These are phyloP conservation scores for Barnardius zonarius DNA, from an alignment of 2,113 vertebrate species.

Conservation along the genomic window DNA sequence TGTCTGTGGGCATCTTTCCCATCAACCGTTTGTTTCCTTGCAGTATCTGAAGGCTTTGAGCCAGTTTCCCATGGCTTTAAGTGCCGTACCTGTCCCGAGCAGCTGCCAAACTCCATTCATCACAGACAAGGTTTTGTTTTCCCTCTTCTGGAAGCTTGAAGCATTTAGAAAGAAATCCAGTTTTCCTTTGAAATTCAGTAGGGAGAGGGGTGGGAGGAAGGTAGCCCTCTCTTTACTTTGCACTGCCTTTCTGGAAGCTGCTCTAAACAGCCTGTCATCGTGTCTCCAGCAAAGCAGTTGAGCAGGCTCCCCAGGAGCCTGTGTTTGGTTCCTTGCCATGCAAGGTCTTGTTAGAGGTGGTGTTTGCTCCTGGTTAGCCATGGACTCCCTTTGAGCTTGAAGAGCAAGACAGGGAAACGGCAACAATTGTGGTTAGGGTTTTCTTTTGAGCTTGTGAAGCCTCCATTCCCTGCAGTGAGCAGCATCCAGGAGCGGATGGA, in stretches of 20 bases:
- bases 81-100: neutral
- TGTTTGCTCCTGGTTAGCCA: constrained; percentile 15
- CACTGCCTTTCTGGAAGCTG: neutral
- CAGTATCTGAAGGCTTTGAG: neutral
- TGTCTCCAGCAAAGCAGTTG: neutral
- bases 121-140: neutral
- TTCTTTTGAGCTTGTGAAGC: neutral
- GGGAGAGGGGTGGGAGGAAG: neutral
- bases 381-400: neutral
- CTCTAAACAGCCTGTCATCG: neutral
- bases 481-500: neutral
- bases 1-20: constrained; percentile 4
- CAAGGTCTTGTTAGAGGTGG: constrained; percentile 21
- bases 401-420: neutral
- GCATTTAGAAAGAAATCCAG: neutral
- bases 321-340: neutral
- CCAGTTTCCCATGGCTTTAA: neutral
- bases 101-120: constrained; percentile 29
- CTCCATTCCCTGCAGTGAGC: neutral
- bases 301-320: constrained; percentile 20
- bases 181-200: neutral
- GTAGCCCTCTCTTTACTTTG: constrained; percentile 9
- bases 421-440: neutral
- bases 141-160: neutral
- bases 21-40: neutral